Conservation (phyloP, 2,888 invertebrate species). For the Uloborus plumipes region DNA sequence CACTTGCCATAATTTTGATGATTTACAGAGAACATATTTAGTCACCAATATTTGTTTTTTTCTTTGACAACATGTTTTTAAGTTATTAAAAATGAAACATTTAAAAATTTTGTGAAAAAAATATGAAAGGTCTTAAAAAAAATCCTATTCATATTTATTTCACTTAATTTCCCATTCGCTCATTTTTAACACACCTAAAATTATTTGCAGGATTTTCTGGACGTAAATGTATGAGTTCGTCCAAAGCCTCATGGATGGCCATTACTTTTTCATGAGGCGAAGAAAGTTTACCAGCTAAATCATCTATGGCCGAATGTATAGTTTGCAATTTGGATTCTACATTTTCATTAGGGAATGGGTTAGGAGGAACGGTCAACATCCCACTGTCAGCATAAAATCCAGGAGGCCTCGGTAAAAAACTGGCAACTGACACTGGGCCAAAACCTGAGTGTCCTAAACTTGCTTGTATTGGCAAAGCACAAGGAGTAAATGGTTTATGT, state of each 20-base stretch:
- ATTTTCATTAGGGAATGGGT: constrained; percentile 57
- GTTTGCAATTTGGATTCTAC: constrained; percentile 65
- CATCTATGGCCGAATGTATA: constrained; percentile 67
- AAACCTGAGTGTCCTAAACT: constrained; percentile 55
- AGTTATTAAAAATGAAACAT: neutral
- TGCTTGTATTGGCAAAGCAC: constrained; percentile 55
- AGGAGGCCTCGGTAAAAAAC: constrained; percentile 52
- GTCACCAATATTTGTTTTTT: too few species aligned
- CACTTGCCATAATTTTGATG: too few species aligned
- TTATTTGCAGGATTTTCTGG: constrained; percentile 55
- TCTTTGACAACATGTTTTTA: too few species aligned
- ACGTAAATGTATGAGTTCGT: constrained; percentile 59
- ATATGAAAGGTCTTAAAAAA: neutral
- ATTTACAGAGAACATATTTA: too few species aligned
- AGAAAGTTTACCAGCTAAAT: constrained; percentile 65
- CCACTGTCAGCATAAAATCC: constrained; percentile 60
- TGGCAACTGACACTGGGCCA: constrained; percentile 56
- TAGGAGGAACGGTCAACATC: constrained; percentile 59
- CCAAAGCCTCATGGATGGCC: constrained; percentile 60
- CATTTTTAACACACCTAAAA: constrained; percentile 62
- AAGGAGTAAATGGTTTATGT: constrained; percentile 61
- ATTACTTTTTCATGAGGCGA: constrained; percentile 62
- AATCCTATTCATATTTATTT: neutral
- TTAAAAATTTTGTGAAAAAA: neutral
- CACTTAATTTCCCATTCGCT: constrained; percentile 45